Base-by-base conservation (phyloP, 2,113 vertebrate species). In the Xerus inauris region DNA sequence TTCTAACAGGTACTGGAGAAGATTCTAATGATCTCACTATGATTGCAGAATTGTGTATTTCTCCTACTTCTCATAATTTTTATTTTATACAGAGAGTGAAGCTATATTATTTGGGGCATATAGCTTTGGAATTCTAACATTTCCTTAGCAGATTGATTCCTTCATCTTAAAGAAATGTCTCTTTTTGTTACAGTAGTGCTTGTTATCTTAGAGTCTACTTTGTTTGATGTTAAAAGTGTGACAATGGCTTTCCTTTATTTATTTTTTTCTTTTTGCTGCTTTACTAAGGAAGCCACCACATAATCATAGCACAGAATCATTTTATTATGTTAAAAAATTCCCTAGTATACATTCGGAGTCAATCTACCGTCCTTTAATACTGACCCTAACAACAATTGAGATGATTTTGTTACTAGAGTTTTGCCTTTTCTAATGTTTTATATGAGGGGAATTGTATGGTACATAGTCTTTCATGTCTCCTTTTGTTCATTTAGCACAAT, bases 61-160 rank as follows among this genome's bases (percentile, higher is more conserved):
- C 54, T 90, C 89, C 26, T 72, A 64, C 19, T 76, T 97, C 54
- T 83, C n/a, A 84, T 62, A 93, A 79, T 42, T 96, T 94, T 91
- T 84, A 28, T 35, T 87, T 79, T 83, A 83, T 59, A 24, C 0
- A 35, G 51, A 57, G 38, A 69, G 11, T 42, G 7, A 87, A 77
- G 10, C 16, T 72, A 9, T 92, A 76, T 86, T 92, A 73, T 79
- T 83, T 28, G 35, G 20, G 9, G 30, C 38, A 87, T 45, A 51
- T 0, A 1, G 35, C 35, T 32, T 83, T 51, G 83, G 67, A 69
- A 93, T 83, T 87, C 30, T 87, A 80, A 49, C 40, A 84, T 87
- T 91, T 88, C 13, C 62, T 5, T 40, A 24, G 14, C 22, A 69
- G 76, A 87, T 4, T 67, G 76, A 83, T 47, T 32, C 17, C 19